phyloP scores from a whole-genome alignment of 2,797 vertebrate genomes.

The Poeciliopsis turneri region DNA sequence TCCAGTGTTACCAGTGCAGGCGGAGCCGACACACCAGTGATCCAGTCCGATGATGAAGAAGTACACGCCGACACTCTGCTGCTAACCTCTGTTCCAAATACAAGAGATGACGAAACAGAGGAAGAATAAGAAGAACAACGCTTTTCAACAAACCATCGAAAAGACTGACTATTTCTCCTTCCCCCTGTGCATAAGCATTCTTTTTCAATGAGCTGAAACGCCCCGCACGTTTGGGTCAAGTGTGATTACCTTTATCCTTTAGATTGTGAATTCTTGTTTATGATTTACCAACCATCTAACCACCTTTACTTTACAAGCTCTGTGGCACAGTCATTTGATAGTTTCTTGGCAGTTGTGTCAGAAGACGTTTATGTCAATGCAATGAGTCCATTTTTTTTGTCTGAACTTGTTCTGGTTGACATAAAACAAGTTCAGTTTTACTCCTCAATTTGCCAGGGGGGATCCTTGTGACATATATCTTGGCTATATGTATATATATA shows the following conservation, averaged over 20 bases:
- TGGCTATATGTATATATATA: no score
- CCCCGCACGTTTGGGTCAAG: constrained; percentile 50
- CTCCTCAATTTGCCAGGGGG: background rate
- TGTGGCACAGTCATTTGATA: background rate
- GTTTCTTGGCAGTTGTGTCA: background rate
- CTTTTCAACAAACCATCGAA: constrained; percentile 39
- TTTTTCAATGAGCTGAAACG: constrained; percentile 24
- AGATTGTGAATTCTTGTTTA: constrained; percentile 2
- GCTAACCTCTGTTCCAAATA: constrained; percentile 67
- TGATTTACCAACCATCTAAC: no score
- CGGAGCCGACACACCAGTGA: constrained; percentile 85
- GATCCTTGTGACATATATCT: background rate
- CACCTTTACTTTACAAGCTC: constrained; percentile 9
- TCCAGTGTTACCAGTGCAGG: constrained; percentile 84
- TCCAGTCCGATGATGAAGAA: constrained; percentile 90
- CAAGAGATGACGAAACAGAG: constrained; percentile 73
- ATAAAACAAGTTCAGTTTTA: background rate
- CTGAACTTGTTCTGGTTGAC: constrained; percentile 16
- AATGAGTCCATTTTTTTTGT: background rate
- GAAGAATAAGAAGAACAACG: constrained; percentile 68
- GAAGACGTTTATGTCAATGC: background rate
- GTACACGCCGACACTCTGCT: constrained; percentile 82
- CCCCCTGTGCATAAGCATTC: constrained; percentile 4
- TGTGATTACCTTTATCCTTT: constrained; percentile 35
- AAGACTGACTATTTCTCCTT: constrained; percentile 33